These are phyloP conservation scores for Bhutanitis thaidina DNA, from an alignment of 2,888 invertebrate species.

Conservation along the genomic window DNA sequence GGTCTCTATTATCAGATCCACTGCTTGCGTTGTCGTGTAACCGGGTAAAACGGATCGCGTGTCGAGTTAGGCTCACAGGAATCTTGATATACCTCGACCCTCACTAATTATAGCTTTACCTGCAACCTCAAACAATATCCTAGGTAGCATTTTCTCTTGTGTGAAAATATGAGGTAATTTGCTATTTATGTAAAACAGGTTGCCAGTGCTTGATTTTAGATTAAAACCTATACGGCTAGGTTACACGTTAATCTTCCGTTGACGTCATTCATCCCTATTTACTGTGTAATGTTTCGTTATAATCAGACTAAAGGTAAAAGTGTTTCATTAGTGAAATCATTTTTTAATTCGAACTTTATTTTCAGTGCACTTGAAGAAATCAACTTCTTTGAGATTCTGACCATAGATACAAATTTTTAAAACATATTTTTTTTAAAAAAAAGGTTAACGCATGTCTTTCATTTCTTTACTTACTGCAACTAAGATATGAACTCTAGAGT, in stretches of 20 bases:
- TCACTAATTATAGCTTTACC: constrained; percentile 67
- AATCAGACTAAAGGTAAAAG: too few relatives aligned
- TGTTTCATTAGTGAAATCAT: too few relatives aligned
- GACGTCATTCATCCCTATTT: neutral
- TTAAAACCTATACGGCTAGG: neutral
- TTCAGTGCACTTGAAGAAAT: too few relatives aligned
- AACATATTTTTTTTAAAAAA: too few relatives aligned
- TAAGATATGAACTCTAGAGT: too few relatives aligned
- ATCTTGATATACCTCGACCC: constrained; percentile 62
- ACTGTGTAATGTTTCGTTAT: neutral
- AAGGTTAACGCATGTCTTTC: too few relatives aligned
- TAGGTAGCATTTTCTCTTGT: constrained; percentile 28
- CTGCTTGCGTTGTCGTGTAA: constrained; percentile 56
- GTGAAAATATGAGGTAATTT: constrained; percentile 28
- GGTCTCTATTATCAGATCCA: constrained; percentile 50
- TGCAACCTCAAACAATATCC: constrained; percentile 44
- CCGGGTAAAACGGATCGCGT: constrained; percentile 59
- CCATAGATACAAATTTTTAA: too few relatives aligned
- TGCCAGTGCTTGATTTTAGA: constrained; percentile 7
- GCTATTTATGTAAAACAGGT: constrained; percentile 26
- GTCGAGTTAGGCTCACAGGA: constrained; percentile 42
- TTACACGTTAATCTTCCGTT: constrained; percentile 4
- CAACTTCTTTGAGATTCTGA: too few relatives aligned
- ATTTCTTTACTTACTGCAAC: too few relatives aligned
- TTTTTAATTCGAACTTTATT: too few relatives aligned